These are phyloP conservation scores for Leucophora obtusa DNA, from an alignment of 2,888 invertebrate genomes.

Conservation along the genomic window DNA sequence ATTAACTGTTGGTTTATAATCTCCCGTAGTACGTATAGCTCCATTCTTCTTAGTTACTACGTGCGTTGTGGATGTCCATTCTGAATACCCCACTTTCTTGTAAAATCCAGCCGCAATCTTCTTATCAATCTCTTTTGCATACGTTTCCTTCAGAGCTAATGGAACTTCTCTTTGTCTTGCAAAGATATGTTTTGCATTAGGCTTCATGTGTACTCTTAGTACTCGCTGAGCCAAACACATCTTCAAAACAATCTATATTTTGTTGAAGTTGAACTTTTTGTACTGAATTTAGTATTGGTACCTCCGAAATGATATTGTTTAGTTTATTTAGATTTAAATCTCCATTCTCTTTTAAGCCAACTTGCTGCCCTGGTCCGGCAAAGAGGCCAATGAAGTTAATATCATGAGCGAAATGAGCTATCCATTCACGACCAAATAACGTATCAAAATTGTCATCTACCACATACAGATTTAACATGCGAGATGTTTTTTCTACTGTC, in stretches of 20 bases:
- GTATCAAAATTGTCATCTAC: slow-evolving; percentile 40
- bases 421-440: slow-evolving; percentile 41
- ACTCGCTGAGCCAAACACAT: neutral
- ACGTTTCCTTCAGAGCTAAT: slow-evolving; percentile 17
- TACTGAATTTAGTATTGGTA: neutral
- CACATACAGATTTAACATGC: slow-evolving; percentile 23
- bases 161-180: slow-evolving; percentile 32
- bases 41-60: slow-evolving; percentile 50
- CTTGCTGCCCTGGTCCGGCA: neutral
- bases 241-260: neutral
- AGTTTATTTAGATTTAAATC: no score
- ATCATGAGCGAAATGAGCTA: slow-evolving; percentile 35
- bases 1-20: slow-evolving; percentile 57
- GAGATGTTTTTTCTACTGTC: slow-evolving; percentile 10
- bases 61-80: slow-evolving; percentile 53
- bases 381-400: slow-evolving; percentile 20
- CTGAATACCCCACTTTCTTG: slow-evolving; percentile 38
- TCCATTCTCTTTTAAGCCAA: neutral
- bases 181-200: slow-evolving; percentile 17
- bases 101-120: slow-evolving; percentile 33
- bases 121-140: slow-evolving; percentile 13
- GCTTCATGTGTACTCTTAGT: slow-evolving; percentile 3
- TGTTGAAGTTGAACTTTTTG: neutral
- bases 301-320: neutral
- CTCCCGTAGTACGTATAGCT: slow-evolving; percentile 11